Evolutionary conservation across 1,140 invertebrate species (phyloP).

Genomic region (Drosophila pseudoananassae): DNA sequence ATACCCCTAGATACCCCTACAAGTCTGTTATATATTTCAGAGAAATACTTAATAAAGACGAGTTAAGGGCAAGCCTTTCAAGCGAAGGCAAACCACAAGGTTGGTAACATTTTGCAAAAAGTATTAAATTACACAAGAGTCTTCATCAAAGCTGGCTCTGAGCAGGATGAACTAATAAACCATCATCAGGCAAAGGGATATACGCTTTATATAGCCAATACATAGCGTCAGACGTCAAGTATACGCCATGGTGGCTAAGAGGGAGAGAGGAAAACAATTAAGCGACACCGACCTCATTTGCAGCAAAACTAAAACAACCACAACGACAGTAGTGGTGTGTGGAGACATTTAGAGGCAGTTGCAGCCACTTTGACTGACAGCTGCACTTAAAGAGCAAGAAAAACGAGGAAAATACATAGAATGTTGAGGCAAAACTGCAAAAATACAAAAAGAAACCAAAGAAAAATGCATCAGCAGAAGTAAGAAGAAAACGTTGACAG

Average conservation of each 20-base stretch:
- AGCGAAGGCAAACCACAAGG: slow-evolving; percentile 61
- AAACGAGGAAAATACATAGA: slow-evolving; percentile 33
- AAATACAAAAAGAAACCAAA: background rate
- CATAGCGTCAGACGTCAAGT: slow-evolving; percentile 24
- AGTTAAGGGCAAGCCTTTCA: slow-evolving; percentile 60
- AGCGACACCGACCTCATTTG: slow-evolving; percentile 79
- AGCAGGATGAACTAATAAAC: slow-evolving; percentile 68
- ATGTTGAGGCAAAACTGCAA: too few relatives aligned
- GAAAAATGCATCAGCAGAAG: slow-evolving; percentile 7
- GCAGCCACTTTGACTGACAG: slow-evolving; percentile 74
- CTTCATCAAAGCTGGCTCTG: background rate
- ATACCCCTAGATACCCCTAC: too few relatives aligned
- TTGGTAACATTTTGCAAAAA: slow-evolving; percentile 52
- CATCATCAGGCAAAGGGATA: slow-evolving; percentile 15
- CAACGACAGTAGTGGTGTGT: slow-evolving; percentile 6
- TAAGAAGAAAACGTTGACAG: slow-evolving; percentile 62
- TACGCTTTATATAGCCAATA: background rate
- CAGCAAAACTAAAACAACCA: slow-evolving; percentile 34
- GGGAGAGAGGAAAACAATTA: slow-evolving; percentile 60
- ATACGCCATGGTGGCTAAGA: slow-evolving; percentile 46
- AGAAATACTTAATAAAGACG: slow-evolving; percentile 20
- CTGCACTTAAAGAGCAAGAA: slow-evolving; percentile 75
- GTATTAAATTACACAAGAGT: slow-evolving; percentile 59
- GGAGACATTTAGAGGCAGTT: slow-evolving; percentile 74
- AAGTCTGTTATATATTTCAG: slow-evolving; percentile 14